Conservation (phyloP, 2,888 invertebrate species). For the Agonopterix alstromeriana region DNA sequence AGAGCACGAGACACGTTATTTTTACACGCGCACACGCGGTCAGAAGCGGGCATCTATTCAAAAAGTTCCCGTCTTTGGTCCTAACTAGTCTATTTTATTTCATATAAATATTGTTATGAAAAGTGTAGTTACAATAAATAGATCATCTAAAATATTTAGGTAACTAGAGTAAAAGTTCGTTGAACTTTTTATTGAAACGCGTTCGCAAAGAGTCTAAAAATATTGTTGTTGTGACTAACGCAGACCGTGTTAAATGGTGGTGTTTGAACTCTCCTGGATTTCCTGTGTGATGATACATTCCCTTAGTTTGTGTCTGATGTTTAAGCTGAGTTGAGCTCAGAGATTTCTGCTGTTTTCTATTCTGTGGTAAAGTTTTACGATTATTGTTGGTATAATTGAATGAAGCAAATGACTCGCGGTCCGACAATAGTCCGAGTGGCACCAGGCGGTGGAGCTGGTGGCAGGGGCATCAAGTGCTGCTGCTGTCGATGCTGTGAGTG, state of each 20-base stretch:
- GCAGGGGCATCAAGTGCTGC: conserved; percentile 81
- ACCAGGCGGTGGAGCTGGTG: conserved; percentile 41
- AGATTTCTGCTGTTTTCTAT: background rate
- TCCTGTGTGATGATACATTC: conserved; percentile 40
- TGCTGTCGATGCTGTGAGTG: conserved; percentile 88
- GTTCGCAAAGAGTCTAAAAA: conserved; percentile 57
- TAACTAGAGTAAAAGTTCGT: conserved; percentile 31
- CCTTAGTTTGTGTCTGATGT: conserved; percentile 1
- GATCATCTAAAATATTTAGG: no score
- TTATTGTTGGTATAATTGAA: background rate
- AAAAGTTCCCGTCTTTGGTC: conserved; percentile 66
- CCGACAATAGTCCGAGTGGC: conserved; percentile 67
- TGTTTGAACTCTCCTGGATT: conserved; percentile 49
- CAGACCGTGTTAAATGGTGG: conserved; percentile 47
- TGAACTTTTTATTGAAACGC: conserved; percentile 34
- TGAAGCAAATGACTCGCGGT: conserved; percentile 49
- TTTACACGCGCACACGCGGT: conserved; percentile 41
- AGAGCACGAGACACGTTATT: conserved; percentile 38
- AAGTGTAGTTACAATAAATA: no score
- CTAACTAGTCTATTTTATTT: conserved; percentile 27
- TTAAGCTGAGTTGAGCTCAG: conserved; percentile 8
- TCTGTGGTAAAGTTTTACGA: background rate
- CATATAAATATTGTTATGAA: no score
- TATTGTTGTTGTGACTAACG: conserved; percentile 66
- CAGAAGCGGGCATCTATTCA: conserved; percentile 31